These are phyloP conservation scores for Sialis lutaria DNA, from an alignment of 2,888 invertebrate genomes.

Conservation along the genomic window DNA sequence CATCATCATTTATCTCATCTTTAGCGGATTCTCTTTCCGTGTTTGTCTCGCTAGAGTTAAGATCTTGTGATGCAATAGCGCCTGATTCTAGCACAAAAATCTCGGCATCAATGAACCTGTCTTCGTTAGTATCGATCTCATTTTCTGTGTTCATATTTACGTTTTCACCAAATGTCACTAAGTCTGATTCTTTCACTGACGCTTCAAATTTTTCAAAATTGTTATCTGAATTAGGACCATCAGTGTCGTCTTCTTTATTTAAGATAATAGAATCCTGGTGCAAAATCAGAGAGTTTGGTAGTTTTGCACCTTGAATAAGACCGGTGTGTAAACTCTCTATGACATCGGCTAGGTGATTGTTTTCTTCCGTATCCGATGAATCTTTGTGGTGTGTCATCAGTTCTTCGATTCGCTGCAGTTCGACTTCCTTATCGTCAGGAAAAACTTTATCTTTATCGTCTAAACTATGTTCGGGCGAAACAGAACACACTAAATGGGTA, in stretches of 20 bases:
- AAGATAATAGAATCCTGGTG: conserved; percentile 22
- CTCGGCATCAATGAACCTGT: conserved; percentile 61
- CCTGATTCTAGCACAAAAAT: conserved; percentile 56
- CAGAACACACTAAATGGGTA: neutral
- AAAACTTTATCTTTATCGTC: neutral
- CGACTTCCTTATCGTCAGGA: conserved; percentile 8
- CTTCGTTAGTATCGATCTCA: conserved; percentile 35
- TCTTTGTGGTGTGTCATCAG: conserved; percentile 7
- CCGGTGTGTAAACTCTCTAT: conserved; percentile 6
- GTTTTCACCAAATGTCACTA: conserved; percentile 20
- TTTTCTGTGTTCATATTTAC: conserved; percentile 21
- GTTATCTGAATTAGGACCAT: conserved; percentile 20
- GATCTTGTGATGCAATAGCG: conserved; percentile 22
- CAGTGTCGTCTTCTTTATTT: conserved; percentile 23
- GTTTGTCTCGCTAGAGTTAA: conserved; percentile 1
- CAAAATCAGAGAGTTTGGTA: conserved; percentile 24
- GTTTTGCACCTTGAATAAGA: conserved; percentile 8
- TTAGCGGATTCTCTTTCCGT: conserved; percentile 16
- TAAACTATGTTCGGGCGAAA: neutral
- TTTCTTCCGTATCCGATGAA: conserved; percentile 4
- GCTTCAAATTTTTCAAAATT: conserved; percentile 22
- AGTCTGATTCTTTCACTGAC: conserved; percentile 25
- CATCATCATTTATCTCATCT: conserved; percentile 19
- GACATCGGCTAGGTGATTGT: conserved; percentile 6
- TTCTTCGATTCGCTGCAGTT: conserved; percentile 11